A percentile compares a stretch with the other conserved stretches of the same genome.
These are phyloP conservation scores for Echinometra lucunter DNA, from an alignment of 53 echinoderm and acorn worm species.

Conservation along the genomic window DNA sequence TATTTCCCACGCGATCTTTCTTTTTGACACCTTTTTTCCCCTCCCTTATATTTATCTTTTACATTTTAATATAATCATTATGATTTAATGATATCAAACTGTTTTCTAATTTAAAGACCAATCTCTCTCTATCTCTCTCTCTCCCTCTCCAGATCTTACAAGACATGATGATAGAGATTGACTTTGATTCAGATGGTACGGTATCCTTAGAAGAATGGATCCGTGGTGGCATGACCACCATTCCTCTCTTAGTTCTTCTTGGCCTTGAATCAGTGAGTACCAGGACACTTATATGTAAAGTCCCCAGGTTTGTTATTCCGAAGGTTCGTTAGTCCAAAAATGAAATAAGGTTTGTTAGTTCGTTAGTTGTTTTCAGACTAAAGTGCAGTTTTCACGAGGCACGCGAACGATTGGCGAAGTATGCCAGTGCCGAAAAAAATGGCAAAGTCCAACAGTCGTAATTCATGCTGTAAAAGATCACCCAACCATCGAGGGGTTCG, in stretches of 20 bases:
- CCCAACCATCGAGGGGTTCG: too few species aligned
- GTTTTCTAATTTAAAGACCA: not conserved
- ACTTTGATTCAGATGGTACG: slow-evolving; percentile 97
- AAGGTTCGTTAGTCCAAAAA: too few species aligned
- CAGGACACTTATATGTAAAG: not conserved
- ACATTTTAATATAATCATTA: not conserved
- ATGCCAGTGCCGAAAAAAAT: too few species aligned
- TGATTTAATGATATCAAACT: not conserved
- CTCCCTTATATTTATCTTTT: not conserved
- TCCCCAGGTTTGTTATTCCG: not conserved
- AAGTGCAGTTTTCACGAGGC: too few species aligned
- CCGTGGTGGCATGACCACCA: slow-evolving; percentile 99
- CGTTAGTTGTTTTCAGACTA: too few species aligned
- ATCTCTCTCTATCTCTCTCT: not conserved
- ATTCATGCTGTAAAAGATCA: too few species aligned
- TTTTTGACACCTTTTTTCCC: too few species aligned
- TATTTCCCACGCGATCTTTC: too few species aligned
- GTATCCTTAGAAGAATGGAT: slow-evolving; percentile 99
- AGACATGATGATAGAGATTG: slow-evolving; percentile 99
- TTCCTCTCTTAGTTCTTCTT: slow-evolving; percentile 94
- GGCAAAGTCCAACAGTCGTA: too few species aligned
- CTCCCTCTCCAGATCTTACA: slow-evolving; percentile 85
- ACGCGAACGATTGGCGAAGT: too few species aligned
- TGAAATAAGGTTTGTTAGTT: too few species aligned
- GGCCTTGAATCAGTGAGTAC: slow-evolving; percentile 96